These are phyloP conservation scores for Conus betulinus DNA, from an alignment of 1,140 invertebrate species.

Conservation along the genomic window DNA sequence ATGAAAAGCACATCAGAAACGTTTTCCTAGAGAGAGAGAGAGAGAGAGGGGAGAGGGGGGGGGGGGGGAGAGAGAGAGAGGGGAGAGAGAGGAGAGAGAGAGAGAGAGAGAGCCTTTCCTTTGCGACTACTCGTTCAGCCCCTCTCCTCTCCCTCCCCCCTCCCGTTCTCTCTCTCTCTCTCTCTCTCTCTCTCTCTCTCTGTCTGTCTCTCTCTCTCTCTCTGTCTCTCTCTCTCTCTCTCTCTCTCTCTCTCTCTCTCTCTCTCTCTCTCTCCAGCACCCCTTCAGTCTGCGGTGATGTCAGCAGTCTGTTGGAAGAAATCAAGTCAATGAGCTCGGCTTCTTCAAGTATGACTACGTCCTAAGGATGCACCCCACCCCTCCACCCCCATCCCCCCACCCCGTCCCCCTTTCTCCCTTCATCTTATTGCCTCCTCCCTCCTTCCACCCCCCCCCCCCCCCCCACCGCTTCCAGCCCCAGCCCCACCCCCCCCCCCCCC, in stretches of 20 bases:
- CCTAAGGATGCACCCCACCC: neutral
- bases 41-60: neutral
- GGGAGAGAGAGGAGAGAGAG: neutral
- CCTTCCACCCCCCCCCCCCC: too few relatives aligned
- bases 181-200: neutral
- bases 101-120: too few relatives aligned
- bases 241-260: too few relatives aligned
- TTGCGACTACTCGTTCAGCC: too few relatives aligned
- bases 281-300: too few relatives aligned
- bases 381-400: neutral
- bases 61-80: neutral
- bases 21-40: neutral
- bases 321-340: too few relatives aligned
- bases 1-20: slow-evolving; percentile 30
- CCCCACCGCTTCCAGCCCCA: too few relatives aligned
- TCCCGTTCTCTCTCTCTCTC: neutral
- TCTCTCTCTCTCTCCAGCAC: too few relatives aligned
- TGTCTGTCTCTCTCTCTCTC: neutral
- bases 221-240: too few relatives aligned
- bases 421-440: neutral
- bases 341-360: too few relatives aligned
- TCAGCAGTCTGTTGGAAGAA: too few relatives aligned
- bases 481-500: too few relatives aligned
- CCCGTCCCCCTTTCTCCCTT: neutral
- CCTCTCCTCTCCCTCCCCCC: neutral